A percentile compares a stretch with the other conserved stretches of the same genome.
Evolutionary conservation across 2,797 vertebrate genomes (phyloP).

Genomic region (Sebastes kiyomatsui): DNA sequence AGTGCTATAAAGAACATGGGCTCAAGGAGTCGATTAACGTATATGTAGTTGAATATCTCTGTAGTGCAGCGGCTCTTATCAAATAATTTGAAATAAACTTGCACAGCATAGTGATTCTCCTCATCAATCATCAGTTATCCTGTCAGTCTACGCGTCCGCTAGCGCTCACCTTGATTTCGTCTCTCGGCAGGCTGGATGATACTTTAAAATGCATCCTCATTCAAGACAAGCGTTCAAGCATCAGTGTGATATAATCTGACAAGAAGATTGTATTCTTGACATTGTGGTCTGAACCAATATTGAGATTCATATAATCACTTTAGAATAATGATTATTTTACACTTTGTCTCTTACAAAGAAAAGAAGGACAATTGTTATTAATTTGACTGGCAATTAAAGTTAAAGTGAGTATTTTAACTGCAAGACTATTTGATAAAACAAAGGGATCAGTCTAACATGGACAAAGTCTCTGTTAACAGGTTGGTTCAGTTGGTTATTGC

Average conservation of each 20-base stretch:
- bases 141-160: slow-evolving; percentile 35
- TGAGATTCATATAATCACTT: not conserved
- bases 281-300: not conserved
- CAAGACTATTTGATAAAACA: not conserved
- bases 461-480: not conserved
- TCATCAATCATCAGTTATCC: slow-evolving; percentile 64
- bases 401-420: not conserved
- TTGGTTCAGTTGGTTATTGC: not conserved
- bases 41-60: slow-evolving; percentile 61
- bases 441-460: not conserved
- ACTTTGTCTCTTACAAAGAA: not conserved
- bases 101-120: slow-evolving; percentile 29
- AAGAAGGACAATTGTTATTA: not conserved
- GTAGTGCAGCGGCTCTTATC: slow-evolving; percentile 65
- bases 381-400: not conserved
- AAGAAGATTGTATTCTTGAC: not conserved
- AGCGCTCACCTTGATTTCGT: slow-evolving; percentile 20
- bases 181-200: not conserved
- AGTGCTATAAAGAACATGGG: slow-evolving; percentile 26
- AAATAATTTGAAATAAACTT: slow-evolving; percentile 68
- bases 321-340: not conserved
- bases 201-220: not conserved
- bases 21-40: slow-evolving; percentile 39
- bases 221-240: slow-evolving; percentile 4
- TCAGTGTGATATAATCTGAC: not conserved